A percentile compares a stretch with the other conserved stretches of the same genome.
Evolutionary conservation across 2,797 vertebrate genomes (phyloP).

Genomic region (Lepilemur septentrionalis): DNA sequence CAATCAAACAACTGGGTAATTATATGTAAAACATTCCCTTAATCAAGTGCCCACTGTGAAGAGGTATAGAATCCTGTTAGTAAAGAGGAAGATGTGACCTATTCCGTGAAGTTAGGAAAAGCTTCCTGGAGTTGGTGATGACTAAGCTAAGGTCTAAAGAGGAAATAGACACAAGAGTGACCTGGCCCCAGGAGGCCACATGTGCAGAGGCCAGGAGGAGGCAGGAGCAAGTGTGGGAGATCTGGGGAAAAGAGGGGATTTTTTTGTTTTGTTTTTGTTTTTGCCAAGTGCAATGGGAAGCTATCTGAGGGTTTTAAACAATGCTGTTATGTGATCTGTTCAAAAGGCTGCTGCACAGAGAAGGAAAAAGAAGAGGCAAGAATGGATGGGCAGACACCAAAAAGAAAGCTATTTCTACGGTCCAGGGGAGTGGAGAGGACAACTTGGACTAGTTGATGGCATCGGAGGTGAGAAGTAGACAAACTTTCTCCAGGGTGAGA

Average conservation of each 20-base stretch:
- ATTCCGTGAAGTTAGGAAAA: background rate
- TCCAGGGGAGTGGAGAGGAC: background rate
- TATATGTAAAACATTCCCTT: background rate
- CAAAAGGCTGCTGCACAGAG: background rate
- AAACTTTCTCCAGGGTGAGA: background rate
- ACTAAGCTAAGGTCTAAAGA: background rate
- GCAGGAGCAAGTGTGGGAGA: background rate
- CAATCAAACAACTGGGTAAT: background rate
- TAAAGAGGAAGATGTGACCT: background rate
- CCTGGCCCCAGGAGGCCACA: background rate
- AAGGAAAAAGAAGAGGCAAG: background rate
- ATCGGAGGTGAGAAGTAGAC: background rate
- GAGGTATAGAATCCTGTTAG: background rate
- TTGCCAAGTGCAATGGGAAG: background rate
- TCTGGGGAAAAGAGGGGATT: background rate
- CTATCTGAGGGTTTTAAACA: background rate
- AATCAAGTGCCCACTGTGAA: background rate
- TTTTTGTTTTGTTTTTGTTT: no score
- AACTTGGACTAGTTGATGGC: background rate
- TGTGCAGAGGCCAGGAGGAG: background rate
- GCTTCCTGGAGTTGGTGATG: background rate
- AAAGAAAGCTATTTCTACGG: background rate
- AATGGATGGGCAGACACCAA: background rate
- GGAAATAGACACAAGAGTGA: background rate
- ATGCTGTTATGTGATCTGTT: background rate